phyloP scores from a whole-genome alignment of 2,797 vertebrate genomes.

The Aeoliscus strigatus region DNA sequence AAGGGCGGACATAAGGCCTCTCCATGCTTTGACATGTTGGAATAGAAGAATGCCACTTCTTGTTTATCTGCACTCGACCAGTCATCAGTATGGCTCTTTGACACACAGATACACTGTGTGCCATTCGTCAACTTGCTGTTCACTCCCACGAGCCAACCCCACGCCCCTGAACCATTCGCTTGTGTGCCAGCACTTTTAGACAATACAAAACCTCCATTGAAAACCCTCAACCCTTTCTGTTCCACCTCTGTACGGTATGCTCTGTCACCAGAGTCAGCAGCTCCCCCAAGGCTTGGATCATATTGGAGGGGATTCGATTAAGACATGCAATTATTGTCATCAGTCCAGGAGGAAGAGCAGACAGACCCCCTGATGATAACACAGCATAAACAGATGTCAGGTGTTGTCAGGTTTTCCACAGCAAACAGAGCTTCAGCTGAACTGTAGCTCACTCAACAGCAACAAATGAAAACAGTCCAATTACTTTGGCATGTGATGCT shows the following conservation, averaged over 20 bases:
- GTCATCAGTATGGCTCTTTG: slow-evolving; percentile 55
- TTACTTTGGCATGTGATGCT: slow-evolving; percentile 18
- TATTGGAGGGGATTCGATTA: too few species aligned
- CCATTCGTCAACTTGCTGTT: slow-evolving; percentile 25
- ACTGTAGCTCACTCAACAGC: slow-evolving; percentile 20
- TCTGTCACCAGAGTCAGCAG: too few species aligned
- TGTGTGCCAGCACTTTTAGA: slow-evolving; percentile 17
- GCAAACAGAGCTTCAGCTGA: slow-evolving; percentile 13
- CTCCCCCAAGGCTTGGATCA: too few species aligned
- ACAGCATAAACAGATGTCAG: slow-evolving; percentile 56
- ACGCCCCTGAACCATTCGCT: slow-evolving; percentile 4
- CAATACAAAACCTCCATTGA: slow-evolving; percentile 33
- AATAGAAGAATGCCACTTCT: slow-evolving; percentile 43
- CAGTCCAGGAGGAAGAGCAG: slow-evolving; percentile 41
- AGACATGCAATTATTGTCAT: slow-evolving; percentile 24
- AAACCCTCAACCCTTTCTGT: background rate
- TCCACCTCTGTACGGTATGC: slow-evolving; percentile 17
- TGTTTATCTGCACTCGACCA: slow-evolving; percentile 47
- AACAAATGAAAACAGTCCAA: slow-evolving; percentile 14
- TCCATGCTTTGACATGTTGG: slow-evolving; percentile 46
- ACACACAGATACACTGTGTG: slow-evolving; percentile 45
- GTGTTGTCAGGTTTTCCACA: slow-evolving; percentile 47
- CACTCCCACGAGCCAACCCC: slow-evolving; percentile 36
- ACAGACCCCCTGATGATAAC: slow-evolving; percentile 42
- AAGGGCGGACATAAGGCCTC: slow-evolving; percentile 41